Percentiles rank a stretch among this genome's conserved stretches.
These are phyloP conservation scores for Listronotus oregonensis DNA, from an alignment of 1,140 invertebrate genomes.

Conservation along the genomic window DNA sequence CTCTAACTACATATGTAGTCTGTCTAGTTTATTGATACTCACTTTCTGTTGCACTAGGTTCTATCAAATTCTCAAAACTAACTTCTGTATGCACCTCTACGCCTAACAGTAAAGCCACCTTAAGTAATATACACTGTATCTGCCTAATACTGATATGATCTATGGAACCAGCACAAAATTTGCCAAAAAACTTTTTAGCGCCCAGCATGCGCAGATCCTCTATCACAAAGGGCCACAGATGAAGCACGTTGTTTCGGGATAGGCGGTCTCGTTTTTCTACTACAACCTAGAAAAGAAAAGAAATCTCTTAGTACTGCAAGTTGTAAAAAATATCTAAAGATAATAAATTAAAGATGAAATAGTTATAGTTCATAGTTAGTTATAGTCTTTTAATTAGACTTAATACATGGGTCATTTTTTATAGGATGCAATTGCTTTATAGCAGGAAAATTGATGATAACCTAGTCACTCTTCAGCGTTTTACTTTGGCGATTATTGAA, in stretches of 20 bases:
- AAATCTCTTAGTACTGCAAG: background rate
- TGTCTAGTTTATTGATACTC: conserved; percentile 54
- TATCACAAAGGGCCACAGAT: conserved; percentile 98
- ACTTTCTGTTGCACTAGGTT: conserved; percentile 78
- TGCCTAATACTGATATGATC: conserved; percentile 98
- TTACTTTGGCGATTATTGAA: too few species aligned
- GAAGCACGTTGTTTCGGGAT: conserved; percentile 96
- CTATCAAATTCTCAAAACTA: conserved; percentile 82
- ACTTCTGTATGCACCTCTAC: conserved; percentile 95
- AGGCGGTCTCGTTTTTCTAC: conserved; percentile 92
- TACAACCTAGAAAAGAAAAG: conserved; percentile 65
- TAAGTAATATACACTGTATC: conserved; percentile 93
- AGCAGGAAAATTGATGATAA: too few species aligned
- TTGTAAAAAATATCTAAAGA: background rate
- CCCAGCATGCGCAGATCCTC: conserved; percentile 92
- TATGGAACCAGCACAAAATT: conserved; percentile 98
- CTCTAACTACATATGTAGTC: too few species aligned
- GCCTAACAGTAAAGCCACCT: conserved; percentile 93
- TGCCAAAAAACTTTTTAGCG: conserved; percentile 98
- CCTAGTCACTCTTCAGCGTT: too few species aligned
- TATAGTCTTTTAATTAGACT: background rate
- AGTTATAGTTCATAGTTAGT: background rate
- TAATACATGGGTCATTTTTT: too few species aligned
- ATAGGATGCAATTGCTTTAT: too few species aligned
- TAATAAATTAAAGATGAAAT: background rate